Percentiles rank a stretch among this genome's conserved stretches.
Conservation (phyloP, 2,888 invertebrate genomes). For the Andrena bicolor region DNA sequence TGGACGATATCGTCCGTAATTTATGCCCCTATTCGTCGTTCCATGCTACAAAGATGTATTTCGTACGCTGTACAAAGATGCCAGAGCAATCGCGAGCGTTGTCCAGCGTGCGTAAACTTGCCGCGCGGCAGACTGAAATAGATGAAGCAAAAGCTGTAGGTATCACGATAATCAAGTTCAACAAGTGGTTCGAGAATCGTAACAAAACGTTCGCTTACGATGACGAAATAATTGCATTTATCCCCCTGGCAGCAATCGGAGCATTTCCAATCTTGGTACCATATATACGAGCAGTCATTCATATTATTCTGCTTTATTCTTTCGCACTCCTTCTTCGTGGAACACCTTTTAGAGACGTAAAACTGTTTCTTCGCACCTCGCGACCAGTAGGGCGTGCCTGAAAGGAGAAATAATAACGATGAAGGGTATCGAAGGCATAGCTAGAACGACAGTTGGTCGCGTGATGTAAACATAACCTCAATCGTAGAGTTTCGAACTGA, state of each 20-base stretch:
- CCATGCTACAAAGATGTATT: background rate
- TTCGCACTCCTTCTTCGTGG: constrained; percentile 92
- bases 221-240: constrained; percentile 97
- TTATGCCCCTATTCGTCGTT: background rate
- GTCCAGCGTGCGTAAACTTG: constrained; percentile 24
- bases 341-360: constrained; percentile 96
- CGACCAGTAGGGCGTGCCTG: constrained; percentile 96
- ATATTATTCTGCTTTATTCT: constrained; percentile 89
- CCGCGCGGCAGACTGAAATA: constrained; percentile 74
- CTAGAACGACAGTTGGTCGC: background rate
- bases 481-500: constrained; percentile 2
- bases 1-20: background rate
- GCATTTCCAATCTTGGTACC: constrained; percentile 99
- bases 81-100: constrained; percentile 36
- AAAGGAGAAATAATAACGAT: background rate
- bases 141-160: background rate
- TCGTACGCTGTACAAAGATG: constrained; percentile 21
- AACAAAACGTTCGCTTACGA: constrained; percentile 89
- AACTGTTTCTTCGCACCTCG: constrained; percentile 96
- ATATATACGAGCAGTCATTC: constrained; percentile 94
- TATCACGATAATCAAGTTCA: background rate
- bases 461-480: constrained; percentile 58
- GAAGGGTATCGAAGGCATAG: background rate
- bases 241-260: constrained; percentile 98
- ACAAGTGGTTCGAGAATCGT: background rate